Evolutionary conservation across 92 coral and sea anemone species (phyloP).

Genomic region (Phymanthus crucifer): DNA sequence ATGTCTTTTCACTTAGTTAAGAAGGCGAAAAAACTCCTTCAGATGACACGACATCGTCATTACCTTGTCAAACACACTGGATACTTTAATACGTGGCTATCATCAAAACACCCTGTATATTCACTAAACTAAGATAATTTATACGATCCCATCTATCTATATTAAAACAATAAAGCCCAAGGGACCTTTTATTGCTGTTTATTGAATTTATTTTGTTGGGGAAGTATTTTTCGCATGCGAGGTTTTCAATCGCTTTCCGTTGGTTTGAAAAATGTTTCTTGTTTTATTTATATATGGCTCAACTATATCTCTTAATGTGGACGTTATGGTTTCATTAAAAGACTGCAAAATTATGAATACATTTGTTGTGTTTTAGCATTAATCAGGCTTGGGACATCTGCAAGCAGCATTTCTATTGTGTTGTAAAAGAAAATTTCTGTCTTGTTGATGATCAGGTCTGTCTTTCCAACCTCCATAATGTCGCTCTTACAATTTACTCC

Average conservation of each 20-base stretch:
- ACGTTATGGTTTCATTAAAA: slow-evolving; percentile 40
- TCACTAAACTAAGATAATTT: not conserved
- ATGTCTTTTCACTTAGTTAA: slow-evolving; percentile 11
- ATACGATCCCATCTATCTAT: not conserved
- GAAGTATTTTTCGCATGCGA: not conserved
- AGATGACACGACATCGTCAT: not conserved
- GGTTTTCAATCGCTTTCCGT: not conserved
- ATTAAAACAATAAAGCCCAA: not conserved
- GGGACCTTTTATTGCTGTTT: not conserved
- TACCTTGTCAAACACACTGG: not conserved
- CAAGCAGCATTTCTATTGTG: not conserved
- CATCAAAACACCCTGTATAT: not conserved
- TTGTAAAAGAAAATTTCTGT: not conserved
- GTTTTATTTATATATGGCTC: slow-evolving; percentile 26
- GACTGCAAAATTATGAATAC: slow-evolving; percentile 33
- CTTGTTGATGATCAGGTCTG: not conserved
- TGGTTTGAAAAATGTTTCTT: not conserved
- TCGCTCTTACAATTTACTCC: not conserved
- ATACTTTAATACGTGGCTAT: slow-evolving; percentile 13
- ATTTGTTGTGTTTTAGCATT: slow-evolving; percentile 39
- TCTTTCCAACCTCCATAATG: not conserved
- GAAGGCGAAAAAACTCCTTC: not conserved
- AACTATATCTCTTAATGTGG: slow-evolving; percentile 46
- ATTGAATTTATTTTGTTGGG: not conserved
- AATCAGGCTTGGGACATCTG: slow-evolving; percentile 28